Evolutionary conservation across 2,797 vertebrate genomes (phyloP), one percentile per base, ranked within the genome.

Genomic region (Harpagifer antarcticus): DNA sequence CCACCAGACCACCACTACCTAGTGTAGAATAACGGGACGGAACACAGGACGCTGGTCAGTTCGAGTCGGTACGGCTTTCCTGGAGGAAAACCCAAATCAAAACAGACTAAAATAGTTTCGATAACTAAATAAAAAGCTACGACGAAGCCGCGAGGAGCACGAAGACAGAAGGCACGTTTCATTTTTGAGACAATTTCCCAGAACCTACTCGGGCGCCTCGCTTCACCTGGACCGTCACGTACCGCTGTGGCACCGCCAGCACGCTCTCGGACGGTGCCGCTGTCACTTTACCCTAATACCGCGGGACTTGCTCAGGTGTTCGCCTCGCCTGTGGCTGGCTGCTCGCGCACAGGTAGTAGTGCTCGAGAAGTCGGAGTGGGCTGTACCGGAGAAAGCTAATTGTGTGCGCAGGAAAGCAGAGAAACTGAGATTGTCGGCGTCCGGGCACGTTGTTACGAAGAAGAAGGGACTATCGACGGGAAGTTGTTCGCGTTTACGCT

Each of bases 21-120:
- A 93, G 91, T 88, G 94, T 94, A 94, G 93, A 92, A 87, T 95
- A 95, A 74, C 82, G 71, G 86, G 85, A 95, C 94, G 93, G 94
- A 95, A 92, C 95, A 91, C 91, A 7, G 93, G 91, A 93, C 95
- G 93, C 93, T 94, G 96, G 91, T 94, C 92, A 93, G 78, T 78
- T 82, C 60, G 82, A 79, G 60, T 74, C 84, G 79, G 83, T 65
- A 56, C 27, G 53, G 72, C 73, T 78, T 45, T 74, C 69, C 74
- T 74, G 85, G 79, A 88, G 47, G 50, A 71, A n/a, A 67, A 71
- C 68, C 31, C 68, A 27, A 79, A 78, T 23, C 54, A 68, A 81
- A 81, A 80, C 71, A 79, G 77, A 72, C 72, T 71, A 61, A 88
- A 81, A 91, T 74, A 88, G 83, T 90, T 89, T 55, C 76, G 72